Evolutionary conservation across 1,140 invertebrate species (phyloP), one percentile per base, ranked within the genome.

Genomic region (Tribolium madens): DNA sequence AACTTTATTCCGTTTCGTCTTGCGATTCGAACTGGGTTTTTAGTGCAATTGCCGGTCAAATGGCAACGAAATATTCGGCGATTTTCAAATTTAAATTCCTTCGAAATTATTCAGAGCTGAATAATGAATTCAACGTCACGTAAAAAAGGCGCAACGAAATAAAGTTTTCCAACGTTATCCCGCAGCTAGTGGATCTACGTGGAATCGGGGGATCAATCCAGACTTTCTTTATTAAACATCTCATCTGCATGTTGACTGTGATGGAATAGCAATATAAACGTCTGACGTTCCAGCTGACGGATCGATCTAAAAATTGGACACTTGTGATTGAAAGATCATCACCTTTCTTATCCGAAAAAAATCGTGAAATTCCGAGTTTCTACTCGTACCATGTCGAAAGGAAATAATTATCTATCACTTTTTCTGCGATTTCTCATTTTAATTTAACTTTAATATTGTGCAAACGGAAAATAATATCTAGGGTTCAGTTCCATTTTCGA

Each of bases 201-300:
- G 57, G 57, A 64, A 64, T 64, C 75, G 50, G 52, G 57, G 57
- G 60, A 48, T 69, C 60, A 76, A 70, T 76, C 60, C 75, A 31
- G 72, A 57, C 75, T 15, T 78, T 80, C 79, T 80, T 80, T 80
- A 80, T 79, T 80, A 80, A 80, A 78, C 79, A 78, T 80, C 77
- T 80, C 77, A 80, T 80, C 77, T 80, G 71, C 79, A 80, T 78
- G 79, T 79, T 78, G 79, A 78, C 57, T 77, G 71, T 80, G 79
- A 80, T 78, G 79, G 79, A 80, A 80, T 80, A 75, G 60, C 72
- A 80, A 80, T 80, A 80, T 64, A 64, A 64, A 80, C 70, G 76
- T 47, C 18, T 42, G 26, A 50, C 26, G 47, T 31, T 60, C 17
- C n/a, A 72, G 26, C 64, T 76, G 75, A 76, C 73, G 73, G 50